A percentile compares a stretch with the other conserved stretches of the same genome.
Evolutionary conservation across 2,888 invertebrate genomes (phyloP).

Genomic region (Xestia rhomboidea): DNA sequence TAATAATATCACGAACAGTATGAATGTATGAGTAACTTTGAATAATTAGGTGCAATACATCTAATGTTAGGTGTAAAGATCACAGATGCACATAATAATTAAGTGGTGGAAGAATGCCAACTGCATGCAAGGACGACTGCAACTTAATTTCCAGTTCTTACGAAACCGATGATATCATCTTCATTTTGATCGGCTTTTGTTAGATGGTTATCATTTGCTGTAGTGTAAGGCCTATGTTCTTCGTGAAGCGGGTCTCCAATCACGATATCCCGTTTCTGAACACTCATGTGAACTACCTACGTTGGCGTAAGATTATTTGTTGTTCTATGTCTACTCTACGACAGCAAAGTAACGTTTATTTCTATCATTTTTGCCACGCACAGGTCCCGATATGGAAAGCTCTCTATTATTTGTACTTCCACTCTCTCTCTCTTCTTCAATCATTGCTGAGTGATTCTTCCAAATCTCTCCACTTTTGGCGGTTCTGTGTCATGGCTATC

Average conservation of each 20-base stretch:
- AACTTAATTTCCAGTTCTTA: slow-evolving; percentile 39
- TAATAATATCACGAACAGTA: slow-evolving; percentile 9
- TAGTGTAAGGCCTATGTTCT: neutral
- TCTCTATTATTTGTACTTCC: no score
- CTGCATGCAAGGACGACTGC: slow-evolving; percentile 43
- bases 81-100: slow-evolving; percentile 54
- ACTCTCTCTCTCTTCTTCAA: neutral
- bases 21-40: neutral
- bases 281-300: neutral
- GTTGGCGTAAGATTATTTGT: neutral
- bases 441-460: neutral
- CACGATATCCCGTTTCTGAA: neutral
- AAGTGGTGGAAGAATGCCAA: slow-evolving; percentile 49
- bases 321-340: neutral
- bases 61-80: slow-evolving; percentile 40
- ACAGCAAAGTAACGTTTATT: neutral
- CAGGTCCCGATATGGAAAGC: neutral
- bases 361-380: neutral
- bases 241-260: neutral
- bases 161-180: slow-evolving; percentile 42
- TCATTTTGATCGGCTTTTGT: slow-evolving; percentile 7
- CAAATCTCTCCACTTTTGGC: neutral
- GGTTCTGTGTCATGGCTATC: neutral
- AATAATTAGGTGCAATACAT: slow-evolving; percentile 39
- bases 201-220: neutral